Base-by-base conservation (phyloP, 2,113 vertebrate species). In the Cacatua alba region DNA sequence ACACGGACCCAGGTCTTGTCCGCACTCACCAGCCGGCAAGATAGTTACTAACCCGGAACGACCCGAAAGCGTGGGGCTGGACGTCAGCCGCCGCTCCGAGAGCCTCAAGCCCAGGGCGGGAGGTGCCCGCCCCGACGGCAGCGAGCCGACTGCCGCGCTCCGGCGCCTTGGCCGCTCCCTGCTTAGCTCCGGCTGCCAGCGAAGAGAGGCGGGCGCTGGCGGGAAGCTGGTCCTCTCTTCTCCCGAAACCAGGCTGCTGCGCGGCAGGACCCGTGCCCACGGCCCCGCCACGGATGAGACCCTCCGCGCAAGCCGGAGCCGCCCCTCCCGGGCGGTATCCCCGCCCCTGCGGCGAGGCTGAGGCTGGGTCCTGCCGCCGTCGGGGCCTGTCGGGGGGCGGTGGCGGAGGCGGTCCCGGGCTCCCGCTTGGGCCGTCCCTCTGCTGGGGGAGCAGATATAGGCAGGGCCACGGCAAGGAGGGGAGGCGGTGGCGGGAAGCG, bases 21-120 rank as follows among this genome's bases (percentile, higher is more conserved):
- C 7, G 2, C 17, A 1, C 7, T 29, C 44, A 6, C 12, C 23
- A 10, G 17, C 13, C 53, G 1, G 20, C 2, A 15, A 7, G 28
- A 3, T 24, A 41, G 17, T 2, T 19, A 6, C 28, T 9, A 29
- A 18, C 19, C 46, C 17, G 14, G 35, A 25, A 6, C 0, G 46
- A 18, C 13, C 49, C 6, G 8, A 3, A 29, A 12, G 18, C 10
- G 7, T 1, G 28, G 11, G 39, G 13, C 24, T 33, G 5, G 12
- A 14, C 37, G 20, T 48, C 17, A 31, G 19, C 5, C 8, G 4
- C 25, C 5, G 5, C 18, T 4, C 48, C 1, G 5, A 6, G 18
- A 29, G 11, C 37, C 23, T 26, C 25, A 10, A 7, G 2, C 31
- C 18, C 9, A 33, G 13, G 8, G 71, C 7, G 8, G 20, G 8